Base-by-base conservation (phyloP, 2,888 invertebrate species). In the Syrista parreyssii region DNA sequence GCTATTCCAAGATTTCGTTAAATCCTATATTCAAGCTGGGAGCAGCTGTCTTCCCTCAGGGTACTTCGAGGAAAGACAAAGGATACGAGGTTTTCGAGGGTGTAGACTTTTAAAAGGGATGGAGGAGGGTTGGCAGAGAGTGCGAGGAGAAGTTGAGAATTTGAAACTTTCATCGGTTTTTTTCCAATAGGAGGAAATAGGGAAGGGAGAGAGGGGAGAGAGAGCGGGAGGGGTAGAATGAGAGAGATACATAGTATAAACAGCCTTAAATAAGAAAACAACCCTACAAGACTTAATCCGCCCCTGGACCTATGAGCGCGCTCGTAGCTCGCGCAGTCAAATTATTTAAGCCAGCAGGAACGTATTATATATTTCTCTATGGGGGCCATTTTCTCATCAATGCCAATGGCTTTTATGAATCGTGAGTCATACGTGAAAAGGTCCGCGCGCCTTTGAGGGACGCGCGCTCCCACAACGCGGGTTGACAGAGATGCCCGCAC, bases 341-440 rank as follows among this genome's bases (percentile, higher is more conserved):
- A 81, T 81, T 78, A 74, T 82, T 76, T 79, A 76, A 79, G 82
- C 77, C 77, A 75, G 79, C 72, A 81, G 77, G 78, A 77, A 76
- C 74, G 79, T 74, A 82, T 86, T 86, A 86, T 87, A 82, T 86
- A 86, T 86, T 85, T 40, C 23, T 88, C 87, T 87, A 86, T 85
- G 84, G 87, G 85, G 84, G 87, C 86, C 86, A 89, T 89, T 89
- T 89, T 87, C 89, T 89, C 88, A 88, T 89, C 88, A 89, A 88
- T 89, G 87, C 87, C 88, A 89, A 87, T 88, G 86, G 86, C 88
- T 88, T 88, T 88, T 88, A 88, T 88, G 88, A 87, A 87, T 87
- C 86, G 87, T 90, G 89, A 90, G 86, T 89, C 89, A 89, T 85
- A 86, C 86, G 88, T 88, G 87, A 87, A 88, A 89, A 87, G 86